Percentiles rank a stretch among this genome's conserved stretches.
phyloP scores from a whole-genome alignment of 2,888 invertebrate genomes.

The Abscondita cerata region DNA sequence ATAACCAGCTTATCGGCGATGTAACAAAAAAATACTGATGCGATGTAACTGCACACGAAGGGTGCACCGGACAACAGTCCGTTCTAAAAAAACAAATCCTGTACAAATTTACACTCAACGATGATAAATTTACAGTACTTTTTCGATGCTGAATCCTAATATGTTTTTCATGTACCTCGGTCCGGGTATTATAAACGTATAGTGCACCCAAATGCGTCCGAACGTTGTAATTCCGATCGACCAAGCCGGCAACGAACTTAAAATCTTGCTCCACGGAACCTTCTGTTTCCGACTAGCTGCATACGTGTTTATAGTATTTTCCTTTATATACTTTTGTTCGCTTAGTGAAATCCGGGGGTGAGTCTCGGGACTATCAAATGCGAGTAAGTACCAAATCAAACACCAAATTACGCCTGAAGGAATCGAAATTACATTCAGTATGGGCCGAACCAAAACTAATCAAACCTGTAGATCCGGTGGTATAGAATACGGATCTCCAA shows the following conservation, averaged over 20 bases:
- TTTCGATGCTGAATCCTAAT: conserved; percentile 71
- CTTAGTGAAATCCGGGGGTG: conserved; percentile 72
- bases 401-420: conserved; percentile 65
- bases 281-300: conserved; percentile 59
- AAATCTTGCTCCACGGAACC: conserved; percentile 71
- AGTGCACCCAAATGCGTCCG: conserved; percentile 78
- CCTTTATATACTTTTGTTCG: conserved; percentile 71
- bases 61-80: conserved; percentile 72
- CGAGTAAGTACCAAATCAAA: conserved; percentile 71
- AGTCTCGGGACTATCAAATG: conserved; percentile 70
- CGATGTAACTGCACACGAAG: conserved; percentile 73
- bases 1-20: conserved; percentile 69
- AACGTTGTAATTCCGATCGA: conserved; percentile 76
- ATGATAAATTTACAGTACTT: conserved; percentile 57
- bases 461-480: conserved; percentile 68
- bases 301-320: conserved; percentile 63
- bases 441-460: neutral
- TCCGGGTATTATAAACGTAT: conserved; percentile 74
- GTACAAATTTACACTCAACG: too few relatives aligned
- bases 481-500: conserved; percentile 74
- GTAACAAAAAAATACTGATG: conserved; percentile 74
- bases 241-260: conserved; percentile 72
- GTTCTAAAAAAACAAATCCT: conserved; percentile 60
- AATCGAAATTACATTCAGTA: too few relatives aligned
- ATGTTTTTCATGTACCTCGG: conserved; percentile 76